Evolutionary conservation across 2,113 vertebrate genomes (phyloP).

Genomic region (Lathamus discolor): DNA sequence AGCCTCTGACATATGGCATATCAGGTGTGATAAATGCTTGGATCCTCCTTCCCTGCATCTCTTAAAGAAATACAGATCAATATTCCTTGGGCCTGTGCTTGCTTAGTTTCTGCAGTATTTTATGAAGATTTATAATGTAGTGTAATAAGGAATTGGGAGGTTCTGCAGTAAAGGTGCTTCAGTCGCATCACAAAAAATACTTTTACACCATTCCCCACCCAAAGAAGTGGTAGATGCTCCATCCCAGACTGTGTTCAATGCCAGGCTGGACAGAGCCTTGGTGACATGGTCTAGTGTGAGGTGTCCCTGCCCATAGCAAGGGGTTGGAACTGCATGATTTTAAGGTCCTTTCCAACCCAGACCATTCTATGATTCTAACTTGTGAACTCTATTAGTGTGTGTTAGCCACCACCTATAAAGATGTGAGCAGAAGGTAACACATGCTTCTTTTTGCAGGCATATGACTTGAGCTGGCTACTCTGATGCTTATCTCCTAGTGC

Average conservation of each 20-base stretch:
- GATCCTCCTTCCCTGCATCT: not conserved
- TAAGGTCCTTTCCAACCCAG: not conserved
- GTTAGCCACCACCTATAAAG: not conserved
- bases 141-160: not conserved
- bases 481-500: not conserved
- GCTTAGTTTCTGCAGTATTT: not conserved
- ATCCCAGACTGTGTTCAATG: not conserved
- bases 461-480: not conserved
- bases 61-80: not conserved
- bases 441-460: not conserved
- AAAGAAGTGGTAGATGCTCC: not conserved
- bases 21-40: not conserved
- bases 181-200: not conserved
- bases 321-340: not conserved
- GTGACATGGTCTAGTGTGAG: not conserved
- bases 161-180: not conserved
- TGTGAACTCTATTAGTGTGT: fast-evolving
- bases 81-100: not conserved
- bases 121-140: not conserved
- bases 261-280: not conserved
- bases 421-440: not conserved
- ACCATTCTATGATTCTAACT: not conserved
- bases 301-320: not conserved
- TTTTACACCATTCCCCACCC: not conserved
- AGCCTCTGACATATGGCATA: not conserved